A percentile compares a stretch with the other conserved stretches of the same genome.
These are phyloP conservation scores for Heliconius nattereri DNA, from an alignment of 1,140 invertebrate genomes.

Conservation along the genomic window DNA sequence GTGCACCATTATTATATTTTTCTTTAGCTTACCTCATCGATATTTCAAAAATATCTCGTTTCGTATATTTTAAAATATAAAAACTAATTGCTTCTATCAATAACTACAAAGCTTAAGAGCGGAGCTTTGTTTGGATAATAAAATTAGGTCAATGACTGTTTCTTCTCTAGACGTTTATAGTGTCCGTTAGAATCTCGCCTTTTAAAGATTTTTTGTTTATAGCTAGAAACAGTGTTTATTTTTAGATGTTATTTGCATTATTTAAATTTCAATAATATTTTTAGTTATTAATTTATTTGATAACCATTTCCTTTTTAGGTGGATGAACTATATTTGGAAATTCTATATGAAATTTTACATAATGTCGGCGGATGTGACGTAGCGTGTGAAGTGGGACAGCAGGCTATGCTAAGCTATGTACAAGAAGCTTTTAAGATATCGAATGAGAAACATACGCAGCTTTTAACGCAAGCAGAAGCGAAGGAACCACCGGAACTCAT, in stretches of 20 bases:
- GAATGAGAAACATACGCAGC: conserved; percentile 86
- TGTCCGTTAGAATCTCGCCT: not conserved
- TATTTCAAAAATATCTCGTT: not conserved
- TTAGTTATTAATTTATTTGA: not conserved
- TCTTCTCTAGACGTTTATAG: conserved; percentile 10
- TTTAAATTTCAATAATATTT: too few species aligned
- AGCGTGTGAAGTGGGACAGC: conserved; percentile 85
- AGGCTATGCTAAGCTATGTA: conserved; percentile 89
- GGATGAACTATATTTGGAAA: conserved; percentile 95
- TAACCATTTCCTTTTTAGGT: conserved; percentile 81
- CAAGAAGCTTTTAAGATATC: conserved; percentile 94
- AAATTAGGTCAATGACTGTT: conserved; percentile 33
- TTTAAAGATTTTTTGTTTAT: conserved; percentile 46
- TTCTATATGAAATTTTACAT: conserved; percentile 95
- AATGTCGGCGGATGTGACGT: conserved; percentile 92
- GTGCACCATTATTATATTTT: not conserved
- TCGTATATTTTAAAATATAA: not conserved
- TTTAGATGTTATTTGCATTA: not conserved
- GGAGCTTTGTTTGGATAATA: conserved; percentile 27
- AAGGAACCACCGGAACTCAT: conserved; percentile 95
- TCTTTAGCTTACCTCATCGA: not conserved
- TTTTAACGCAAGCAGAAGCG: conserved; percentile 85
- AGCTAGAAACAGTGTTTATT: not conserved
- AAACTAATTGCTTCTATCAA: conserved; percentile 14
- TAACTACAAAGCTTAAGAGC: conserved; percentile 23